Percentiles rank a stretch among this genome's conserved stretches.
Conservation (phyloP, 2,797 vertebrate genomes). For the Linurgus olivaceus region DNA sequence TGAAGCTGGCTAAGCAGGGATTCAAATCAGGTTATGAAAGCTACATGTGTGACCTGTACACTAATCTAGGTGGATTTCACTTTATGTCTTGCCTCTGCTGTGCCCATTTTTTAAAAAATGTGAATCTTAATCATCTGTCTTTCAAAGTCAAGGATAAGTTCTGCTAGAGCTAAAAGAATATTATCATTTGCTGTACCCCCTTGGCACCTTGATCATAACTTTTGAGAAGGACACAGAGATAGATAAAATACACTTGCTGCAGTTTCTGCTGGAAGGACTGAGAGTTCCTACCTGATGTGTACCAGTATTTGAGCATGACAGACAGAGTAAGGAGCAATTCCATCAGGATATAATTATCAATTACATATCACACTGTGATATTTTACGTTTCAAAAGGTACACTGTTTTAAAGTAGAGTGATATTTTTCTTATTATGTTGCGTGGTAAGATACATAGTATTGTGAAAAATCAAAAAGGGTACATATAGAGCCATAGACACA, state of each 20-base stretch:
- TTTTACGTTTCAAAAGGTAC: background rate
- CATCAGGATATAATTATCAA: background rate
- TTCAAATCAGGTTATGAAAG: background rate
- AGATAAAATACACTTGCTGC: background rate
- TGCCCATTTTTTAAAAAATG: background rate
- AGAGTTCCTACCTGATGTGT: rapidly evolving
- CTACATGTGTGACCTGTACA: background rate
- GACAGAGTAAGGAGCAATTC: background rate
- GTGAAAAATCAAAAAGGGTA: background rate
- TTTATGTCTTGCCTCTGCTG: background rate
- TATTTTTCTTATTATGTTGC: background rate
- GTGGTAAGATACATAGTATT: background rate
- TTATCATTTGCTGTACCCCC: background rate
- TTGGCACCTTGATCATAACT: background rate
- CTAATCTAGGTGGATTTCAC: background rate
- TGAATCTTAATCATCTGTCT: background rate
- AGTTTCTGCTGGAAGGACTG: background rate
- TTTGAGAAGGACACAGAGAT: background rate
- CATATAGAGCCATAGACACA: background rate
- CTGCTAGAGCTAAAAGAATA: background rate
- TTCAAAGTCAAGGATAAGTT: background rate
- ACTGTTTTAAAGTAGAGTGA: background rate
- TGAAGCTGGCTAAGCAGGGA: background rate
- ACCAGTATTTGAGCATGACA: background rate
- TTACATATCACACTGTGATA: background rate